phyloP scores from a whole-genome alignment of 1,140 invertebrate genomes.

The Drosophila ogumai region DNA sequence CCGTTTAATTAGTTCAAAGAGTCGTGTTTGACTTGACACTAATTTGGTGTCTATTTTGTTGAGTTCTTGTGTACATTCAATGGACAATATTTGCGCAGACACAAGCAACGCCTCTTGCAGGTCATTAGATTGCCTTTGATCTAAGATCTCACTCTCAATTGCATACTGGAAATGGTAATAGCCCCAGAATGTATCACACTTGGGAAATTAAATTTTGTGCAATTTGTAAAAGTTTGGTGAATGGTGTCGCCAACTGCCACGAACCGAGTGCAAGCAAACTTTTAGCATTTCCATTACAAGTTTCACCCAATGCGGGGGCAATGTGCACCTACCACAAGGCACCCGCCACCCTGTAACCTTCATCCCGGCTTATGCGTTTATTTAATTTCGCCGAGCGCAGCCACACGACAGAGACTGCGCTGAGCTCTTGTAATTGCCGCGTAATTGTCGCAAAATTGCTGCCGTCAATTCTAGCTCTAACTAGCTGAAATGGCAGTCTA shows the following conservation, averaged over 20 bases:
- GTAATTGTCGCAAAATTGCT: conserved; percentile 45
- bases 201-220: conserved; percentile 53
- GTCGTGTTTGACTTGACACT: conserved; percentile 70
- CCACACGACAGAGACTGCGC: conserved; percentile 10
- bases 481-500: background rate
- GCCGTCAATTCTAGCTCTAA: conserved; percentile 14
- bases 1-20: conserved; percentile 72
- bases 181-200: conserved; percentile 60
- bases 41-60: conserved; percentile 51
- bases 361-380: conserved; percentile 43
- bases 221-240: conserved; percentile 71
- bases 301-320: conserved; percentile 35
- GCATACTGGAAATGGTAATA: conserved; percentile 29
- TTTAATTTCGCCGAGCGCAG: conserved; percentile 32
- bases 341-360: conserved; percentile 8
- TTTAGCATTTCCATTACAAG: conserved; percentile 77
- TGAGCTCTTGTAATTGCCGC: conserved; percentile 31
- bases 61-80: conserved; percentile 9
- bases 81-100: conserved; percentile 18
- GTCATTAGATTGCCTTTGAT: conserved; percentile 42
- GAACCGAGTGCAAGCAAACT: conserved; percentile 50
- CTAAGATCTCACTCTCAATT: conserved; percentile 50
- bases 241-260: conserved; percentile 72
- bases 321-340: conserved; percentile 7
- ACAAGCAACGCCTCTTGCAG: background rate